Percentiles rank a stretch among this genome's conserved stretches.
These are phyloP conservation scores for Karalla daura DNA, from an alignment of 2,797 vertebrate species.

Conservation along the genomic window DNA sequence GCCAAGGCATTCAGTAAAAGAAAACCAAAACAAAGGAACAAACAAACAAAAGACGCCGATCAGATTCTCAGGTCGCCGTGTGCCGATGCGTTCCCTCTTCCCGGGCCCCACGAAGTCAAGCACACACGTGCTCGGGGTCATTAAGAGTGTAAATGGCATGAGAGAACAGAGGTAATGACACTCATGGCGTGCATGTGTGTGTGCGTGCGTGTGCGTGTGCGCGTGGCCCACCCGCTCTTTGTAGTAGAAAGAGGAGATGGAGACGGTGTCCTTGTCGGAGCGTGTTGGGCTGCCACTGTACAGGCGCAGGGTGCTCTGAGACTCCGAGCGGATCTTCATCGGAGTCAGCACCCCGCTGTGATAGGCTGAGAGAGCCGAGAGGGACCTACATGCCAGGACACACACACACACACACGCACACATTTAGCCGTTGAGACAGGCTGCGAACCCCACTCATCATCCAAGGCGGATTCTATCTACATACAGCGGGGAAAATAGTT, in stretches of 20 bases:
- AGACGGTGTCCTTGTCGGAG: conserved; percentile 96
- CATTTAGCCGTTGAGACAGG: neutral
- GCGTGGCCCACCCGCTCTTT: conserved; percentile 91
- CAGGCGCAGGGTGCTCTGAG: conserved; percentile 90
- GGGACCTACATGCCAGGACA: conserved; percentile 83
- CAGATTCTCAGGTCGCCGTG: conserved; percentile 48
- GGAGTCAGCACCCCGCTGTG: conserved; percentile 95
- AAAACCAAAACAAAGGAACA: conserved; percentile 24
- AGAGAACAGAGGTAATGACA: no score
- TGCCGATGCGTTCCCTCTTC: no score
- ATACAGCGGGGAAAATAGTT: no score
- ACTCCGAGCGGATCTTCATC: conserved; percentile 97
- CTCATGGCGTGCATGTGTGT: conserved; percentile 7
- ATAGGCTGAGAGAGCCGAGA: conserved; percentile 95
- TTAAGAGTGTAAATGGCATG: neutral
- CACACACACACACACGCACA: neutral
- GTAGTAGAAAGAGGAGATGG: conserved; percentile 98
- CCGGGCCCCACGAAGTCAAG: no score
- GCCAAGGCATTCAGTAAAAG: conserved; percentile 30
- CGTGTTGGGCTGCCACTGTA: conserved; percentile 96
- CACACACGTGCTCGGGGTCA: neutral
- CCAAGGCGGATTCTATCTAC: no score
- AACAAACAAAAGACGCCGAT: conserved; percentile 44
- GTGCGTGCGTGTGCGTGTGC: conserved; percentile 8
- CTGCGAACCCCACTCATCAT: no score